These are phyloP conservation scores for Peromyscus leucopus DNA, from an alignment of 2,113 vertebrate species.

Conservation along the genomic window DNA sequence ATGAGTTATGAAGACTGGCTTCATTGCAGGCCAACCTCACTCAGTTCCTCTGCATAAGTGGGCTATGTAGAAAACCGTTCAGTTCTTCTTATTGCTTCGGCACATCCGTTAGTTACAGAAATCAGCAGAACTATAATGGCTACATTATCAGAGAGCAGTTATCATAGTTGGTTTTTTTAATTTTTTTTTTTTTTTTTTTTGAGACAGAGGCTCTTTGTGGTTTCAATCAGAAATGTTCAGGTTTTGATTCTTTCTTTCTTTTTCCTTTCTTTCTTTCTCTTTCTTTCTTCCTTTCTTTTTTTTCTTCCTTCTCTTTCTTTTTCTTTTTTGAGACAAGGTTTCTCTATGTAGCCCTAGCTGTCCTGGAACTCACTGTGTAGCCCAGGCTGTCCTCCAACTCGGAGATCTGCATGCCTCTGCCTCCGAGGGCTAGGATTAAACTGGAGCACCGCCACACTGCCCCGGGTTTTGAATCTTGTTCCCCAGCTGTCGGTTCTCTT, in stretches of 20 bases:
- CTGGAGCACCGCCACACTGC: neutral
- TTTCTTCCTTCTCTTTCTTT: neutral
- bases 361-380: neutral
- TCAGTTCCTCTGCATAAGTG: constrained; percentile 26
- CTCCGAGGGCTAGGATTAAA: neutral
- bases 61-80: neutral
- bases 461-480: neutral
- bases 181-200: neutral
- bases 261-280: no score
- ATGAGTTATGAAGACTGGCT: neutral
- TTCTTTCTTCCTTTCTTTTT: neutral
- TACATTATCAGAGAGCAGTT: neutral
- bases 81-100: constrained; percentile 26
- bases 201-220: neutral
- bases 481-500: no score
- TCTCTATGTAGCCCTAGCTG: neutral
- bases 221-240: neutral
- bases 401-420: neutral
- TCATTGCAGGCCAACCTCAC: constrained; percentile 14
- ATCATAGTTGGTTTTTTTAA: neutral
- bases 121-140: neutral
- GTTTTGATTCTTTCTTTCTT: neutral
- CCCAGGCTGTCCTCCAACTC: neutral
- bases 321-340: neutral
- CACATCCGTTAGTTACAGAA: neutral